A percentile compares a stretch with the other conserved stretches of the same genome.
Conservation (phyloP, 2,113 vertebrate genomes). For the Rhodinocichla rosea region DNA sequence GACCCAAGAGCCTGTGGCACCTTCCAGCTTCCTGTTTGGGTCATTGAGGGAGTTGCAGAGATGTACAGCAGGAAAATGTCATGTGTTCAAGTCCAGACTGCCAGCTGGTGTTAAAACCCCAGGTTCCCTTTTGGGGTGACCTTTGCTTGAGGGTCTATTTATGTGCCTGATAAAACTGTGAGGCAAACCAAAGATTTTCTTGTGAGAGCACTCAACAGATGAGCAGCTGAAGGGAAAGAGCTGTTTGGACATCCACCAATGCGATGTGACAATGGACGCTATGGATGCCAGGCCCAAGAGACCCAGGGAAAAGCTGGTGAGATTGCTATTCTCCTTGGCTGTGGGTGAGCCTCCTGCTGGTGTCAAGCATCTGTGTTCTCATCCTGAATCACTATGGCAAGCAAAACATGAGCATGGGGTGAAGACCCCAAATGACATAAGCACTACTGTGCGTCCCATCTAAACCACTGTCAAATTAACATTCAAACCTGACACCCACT, state of each 20-base stretch:
- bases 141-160: background rate
- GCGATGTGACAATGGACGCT: background rate
- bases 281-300: background rate
- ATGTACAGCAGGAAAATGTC: background rate
- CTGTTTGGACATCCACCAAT: background rate
- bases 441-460: too few relatives aligned
- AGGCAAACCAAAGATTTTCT: background rate
- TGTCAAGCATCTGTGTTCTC: background rate
- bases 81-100: background rate
- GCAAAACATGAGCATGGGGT: background rate
- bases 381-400: accelerated
- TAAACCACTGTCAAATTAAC: background rate
- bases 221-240: background rate
- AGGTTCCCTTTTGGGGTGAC: background rate
- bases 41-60: background rate
- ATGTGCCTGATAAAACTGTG: background rate
- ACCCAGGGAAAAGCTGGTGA: background rate
- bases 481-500: background rate
- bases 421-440: background rate
- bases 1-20: background rate
- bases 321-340: background rate
- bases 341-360: background rate
- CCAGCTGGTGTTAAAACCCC: background rate
- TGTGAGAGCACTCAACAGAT: background rate
- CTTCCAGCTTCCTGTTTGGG: background rate